Conservation (phyloP, 2,113 vertebrate genomes). For the Lathamus discolor region DNA sequence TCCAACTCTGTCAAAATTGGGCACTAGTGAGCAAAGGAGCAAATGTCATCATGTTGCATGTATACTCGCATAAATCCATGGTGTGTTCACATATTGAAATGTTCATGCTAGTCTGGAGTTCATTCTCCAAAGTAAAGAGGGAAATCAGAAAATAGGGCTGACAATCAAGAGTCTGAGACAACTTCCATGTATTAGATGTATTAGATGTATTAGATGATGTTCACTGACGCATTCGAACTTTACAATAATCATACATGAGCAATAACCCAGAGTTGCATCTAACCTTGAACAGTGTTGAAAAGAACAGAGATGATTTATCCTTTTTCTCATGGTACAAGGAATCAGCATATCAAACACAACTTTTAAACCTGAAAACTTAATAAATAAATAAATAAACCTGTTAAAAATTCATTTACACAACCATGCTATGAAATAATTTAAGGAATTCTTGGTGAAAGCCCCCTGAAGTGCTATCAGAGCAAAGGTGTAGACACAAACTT, state of each 20-base stretch:
- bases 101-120: neutral
- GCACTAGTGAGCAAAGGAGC: neutral
- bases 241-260: accelerated
- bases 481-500: neutral
- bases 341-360: neutral
- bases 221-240: neutral
- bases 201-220: too few species aligned
- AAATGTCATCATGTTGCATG: neutral
- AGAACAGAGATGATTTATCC: neutral
- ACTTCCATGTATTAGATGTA: neutral
- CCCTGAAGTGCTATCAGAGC: neutral
- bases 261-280: neutral
- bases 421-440: neutral
- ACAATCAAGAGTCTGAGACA: neutral
- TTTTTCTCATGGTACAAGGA: neutral
- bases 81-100: neutral
- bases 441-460: neutral
- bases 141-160: neutral
- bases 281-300: neutral
- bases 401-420: neutral
- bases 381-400: neutral
- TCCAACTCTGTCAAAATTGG: neutral
- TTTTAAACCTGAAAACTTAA: neutral
- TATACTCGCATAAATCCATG: neutral
- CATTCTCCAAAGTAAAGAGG: neutral